These are phyloP conservation scores for Semnornis frantzii DNA, from an alignment of 2,113 vertebrate species.

Conservation along the genomic window DNA sequence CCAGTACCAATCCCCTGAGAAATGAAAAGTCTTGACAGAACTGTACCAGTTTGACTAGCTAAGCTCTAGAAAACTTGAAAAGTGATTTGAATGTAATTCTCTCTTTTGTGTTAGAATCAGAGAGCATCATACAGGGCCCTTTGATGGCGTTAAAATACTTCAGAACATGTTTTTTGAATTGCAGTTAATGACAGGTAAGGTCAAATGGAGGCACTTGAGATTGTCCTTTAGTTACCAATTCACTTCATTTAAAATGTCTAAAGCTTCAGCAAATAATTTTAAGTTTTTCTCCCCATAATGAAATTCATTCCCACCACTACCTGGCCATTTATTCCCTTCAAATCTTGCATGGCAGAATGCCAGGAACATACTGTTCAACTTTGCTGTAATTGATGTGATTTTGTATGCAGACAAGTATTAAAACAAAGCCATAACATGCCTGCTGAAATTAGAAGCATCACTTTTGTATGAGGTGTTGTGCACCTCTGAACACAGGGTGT, in stretches of 20 bases:
- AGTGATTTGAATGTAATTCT: neutral
- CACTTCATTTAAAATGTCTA: conserved; percentile 10
- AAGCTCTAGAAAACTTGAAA: neutral
- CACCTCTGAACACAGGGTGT: neutral
- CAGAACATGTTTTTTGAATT: conserved; percentile 4
- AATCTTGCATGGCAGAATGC: neutral
- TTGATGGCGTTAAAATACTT: neutral
- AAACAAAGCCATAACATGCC: conserved; percentile 27
- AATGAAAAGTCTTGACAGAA: neutral
- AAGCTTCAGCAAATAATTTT: conserved; percentile 13
- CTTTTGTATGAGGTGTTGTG: neutral
- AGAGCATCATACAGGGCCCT: neutral
- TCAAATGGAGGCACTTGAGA: neutral
- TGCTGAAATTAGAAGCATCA: conserved; percentile 29
- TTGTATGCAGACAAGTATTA: conserved; percentile 36
- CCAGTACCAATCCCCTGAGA: neutral
- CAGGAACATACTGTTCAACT: conserved; percentile 37
- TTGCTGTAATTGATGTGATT: conserved; percentile 53
- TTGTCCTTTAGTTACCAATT: conserved; percentile 3
- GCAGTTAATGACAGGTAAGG: neutral
- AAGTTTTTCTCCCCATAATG: neutral
- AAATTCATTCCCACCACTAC: conserved; percentile 2
- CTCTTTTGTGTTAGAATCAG: neutral
- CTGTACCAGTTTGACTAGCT: neutral
- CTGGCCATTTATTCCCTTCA: conserved; percentile 33